These are phyloP conservation scores for Prietella phreatophila DNA, from an alignment of 2,113 vertebrate species.

Conservation along the genomic window DNA sequence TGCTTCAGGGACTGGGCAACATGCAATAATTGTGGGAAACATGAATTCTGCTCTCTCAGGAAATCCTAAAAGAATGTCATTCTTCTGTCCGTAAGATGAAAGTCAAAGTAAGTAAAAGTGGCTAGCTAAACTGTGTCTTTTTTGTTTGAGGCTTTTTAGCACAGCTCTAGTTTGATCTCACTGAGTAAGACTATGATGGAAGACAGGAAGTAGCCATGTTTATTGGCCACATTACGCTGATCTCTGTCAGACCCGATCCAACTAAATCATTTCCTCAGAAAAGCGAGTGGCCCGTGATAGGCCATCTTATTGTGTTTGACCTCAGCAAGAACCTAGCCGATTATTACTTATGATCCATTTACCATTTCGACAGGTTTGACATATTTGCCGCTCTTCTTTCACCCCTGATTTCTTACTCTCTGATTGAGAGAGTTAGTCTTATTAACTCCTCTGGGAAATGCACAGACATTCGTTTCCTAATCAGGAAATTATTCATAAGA, in stretches of 20 bases:
- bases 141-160: background rate
- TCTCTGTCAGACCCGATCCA: conserved; percentile 71
- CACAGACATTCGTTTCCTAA: conserved; percentile 7
- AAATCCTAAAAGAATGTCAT: too few relatives aligned
- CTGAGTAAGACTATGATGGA: conserved; percentile 50
- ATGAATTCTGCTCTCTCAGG: too few relatives aligned
- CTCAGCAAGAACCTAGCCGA: conserved; percentile 46
- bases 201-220: conserved; percentile 65
- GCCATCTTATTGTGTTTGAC: conserved; percentile 67
- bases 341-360: conserved; percentile 70
- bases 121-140: background rate
- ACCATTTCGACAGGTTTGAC: conserved; percentile 58
- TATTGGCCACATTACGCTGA: conserved; percentile 69
- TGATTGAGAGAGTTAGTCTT: conserved; percentile 6
- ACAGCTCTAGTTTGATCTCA: background rate
- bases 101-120: background rate
- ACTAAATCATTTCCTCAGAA: conserved; percentile 74
- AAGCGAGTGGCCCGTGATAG: conserved; percentile 72
- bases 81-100: too few relatives aligned
- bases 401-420: background rate
- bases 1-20: too few relatives aligned
- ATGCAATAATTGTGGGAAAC: too few relatives aligned
- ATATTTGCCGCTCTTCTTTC: conserved; percentile 26
- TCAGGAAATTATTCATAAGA: background rate
- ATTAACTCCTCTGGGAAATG: conserved; percentile 37